A percentile compares a stretch with the other conserved stretches of the same genome.
Evolutionary conservation across 2,113 vertebrate genomes (phyloP).

Genomic region (Oryctolagus cuniculus): mOryCun1.1 NC_091435.1:32429001-32429500

Average conservation of each 20-base stretch:
- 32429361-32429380: not conserved
- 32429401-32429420: not conserved
- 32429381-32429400: not conserved
- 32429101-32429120: not conserved
- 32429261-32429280: constrained; percentile 29
- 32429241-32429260: not conserved
- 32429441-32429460: not conserved
- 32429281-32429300: not conserved
- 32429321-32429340: constrained; percentile 4
- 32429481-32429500: not conserved
- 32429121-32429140: constrained; percentile 6
- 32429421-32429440: not conserved
- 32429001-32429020: not conserved
- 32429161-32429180: not conserved
- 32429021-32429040: constrained; percentile 40
- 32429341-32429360: not conserved
- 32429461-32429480: not conserved
- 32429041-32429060: not conserved
- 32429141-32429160: constrained; percentile 11
- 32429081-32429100: not conserved
- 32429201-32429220: not conserved
- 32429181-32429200: not conserved
- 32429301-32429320: not conserved
- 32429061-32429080: not conserved
- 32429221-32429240: constrained; percentile 4